Conservation (phyloP, 1,140 invertebrate species). For the Ditylenchus dipsaci region DNA sequence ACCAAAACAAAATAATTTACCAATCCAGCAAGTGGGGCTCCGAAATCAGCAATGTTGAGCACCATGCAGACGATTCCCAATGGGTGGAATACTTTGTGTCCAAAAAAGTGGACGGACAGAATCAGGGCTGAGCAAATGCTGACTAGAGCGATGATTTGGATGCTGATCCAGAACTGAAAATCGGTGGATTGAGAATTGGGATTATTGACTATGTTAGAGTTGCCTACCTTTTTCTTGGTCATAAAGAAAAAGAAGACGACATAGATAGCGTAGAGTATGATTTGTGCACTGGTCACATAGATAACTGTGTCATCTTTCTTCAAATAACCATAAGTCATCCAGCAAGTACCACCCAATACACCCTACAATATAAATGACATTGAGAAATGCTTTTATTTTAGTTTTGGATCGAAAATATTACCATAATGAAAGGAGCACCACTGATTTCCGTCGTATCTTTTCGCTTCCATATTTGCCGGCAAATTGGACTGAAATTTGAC, state of each 20-base stretch:
- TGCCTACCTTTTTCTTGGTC: slow-evolving; percentile 55
- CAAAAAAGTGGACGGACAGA: slow-evolving; percentile 48
- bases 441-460: slow-evolving; percentile 55
- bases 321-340: slow-evolving; percentile 53
- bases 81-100: slow-evolving; percentile 55
- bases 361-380: slow-evolving; percentile 8
- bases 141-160: slow-evolving; percentile 47
- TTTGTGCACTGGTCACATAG: slow-evolving; percentile 50
- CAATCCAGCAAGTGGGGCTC: slow-evolving; percentile 52
- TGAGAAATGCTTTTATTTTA: too few species aligned
- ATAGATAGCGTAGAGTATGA: slow-evolving; percentile 47
- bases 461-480: slow-evolving; percentile 57
- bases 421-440: slow-evolving; percentile 57
- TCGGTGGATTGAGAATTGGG: slow-evolving; percentile 7
- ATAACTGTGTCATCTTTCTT: slow-evolving; percentile 52
- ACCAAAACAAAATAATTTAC: slow-evolving; percentile 14
- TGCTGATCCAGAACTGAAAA: slow-evolving; percentile 52
- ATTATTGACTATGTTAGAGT: too few species aligned
- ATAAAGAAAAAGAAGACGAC: slow-evolving; percentile 56
- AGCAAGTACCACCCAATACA: slow-evolving; percentile 50
- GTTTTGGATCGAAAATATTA: too few species aligned
- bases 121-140: slow-evolving; percentile 43
- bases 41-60: slow-evolving; percentile 55
- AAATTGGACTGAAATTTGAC: slow-evolving; percentile 53
- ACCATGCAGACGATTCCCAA: slow-evolving; percentile 55